phyloP scores from a whole-genome alignment of 1,140 invertebrate species.

The Cepaea nemoralis region DNA sequence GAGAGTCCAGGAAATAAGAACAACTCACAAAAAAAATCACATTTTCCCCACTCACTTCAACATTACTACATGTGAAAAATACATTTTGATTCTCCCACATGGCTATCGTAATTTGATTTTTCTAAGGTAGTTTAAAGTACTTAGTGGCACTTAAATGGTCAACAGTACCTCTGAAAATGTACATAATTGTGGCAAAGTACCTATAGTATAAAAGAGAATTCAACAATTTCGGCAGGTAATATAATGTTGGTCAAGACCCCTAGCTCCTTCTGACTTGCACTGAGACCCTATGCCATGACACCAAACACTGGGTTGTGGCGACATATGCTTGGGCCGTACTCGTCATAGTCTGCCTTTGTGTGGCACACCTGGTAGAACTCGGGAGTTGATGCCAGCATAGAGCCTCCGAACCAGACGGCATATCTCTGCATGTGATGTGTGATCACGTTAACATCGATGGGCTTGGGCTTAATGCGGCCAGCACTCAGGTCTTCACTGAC shows the following conservation, averaged over 20 bases:
- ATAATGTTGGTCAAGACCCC: background rate
- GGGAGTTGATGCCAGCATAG: conserved; percentile 95
- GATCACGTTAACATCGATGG: conserved; percentile 98
- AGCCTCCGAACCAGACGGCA: conserved; percentile 99
- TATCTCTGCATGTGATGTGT: conserved; percentile 99
- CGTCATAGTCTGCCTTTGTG: conserved; percentile 98
- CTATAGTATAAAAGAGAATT: too few relatives aligned
- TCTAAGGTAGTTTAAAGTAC: too few relatives aligned
- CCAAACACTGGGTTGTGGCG: conserved; percentile 99
- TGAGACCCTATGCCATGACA: conserved; percentile 88
- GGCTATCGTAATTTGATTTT: too few relatives aligned
- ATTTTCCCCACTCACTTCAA: too few relatives aligned
- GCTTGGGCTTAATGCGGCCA: conserved; percentile 96
- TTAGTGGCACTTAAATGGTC: too few relatives aligned
- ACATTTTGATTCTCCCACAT: too few relatives aligned
- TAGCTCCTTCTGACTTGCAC: background rate
- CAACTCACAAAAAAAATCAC: too few relatives aligned
- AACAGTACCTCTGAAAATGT: too few relatives aligned
- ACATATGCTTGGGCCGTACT: conserved; percentile 98
- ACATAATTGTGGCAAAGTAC: too few relatives aligned
- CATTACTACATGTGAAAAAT: too few relatives aligned
- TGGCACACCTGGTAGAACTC: conserved; percentile 99
- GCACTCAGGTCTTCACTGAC: conserved; percentile 93
- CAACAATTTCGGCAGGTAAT: background rate
- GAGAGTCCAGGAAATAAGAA: too few relatives aligned